A percentile compares a stretch with the other conserved stretches of the same genome.
Conservation (phyloP, 2,797 vertebrate species). For the Pagetopsis macropterus region DNA sequence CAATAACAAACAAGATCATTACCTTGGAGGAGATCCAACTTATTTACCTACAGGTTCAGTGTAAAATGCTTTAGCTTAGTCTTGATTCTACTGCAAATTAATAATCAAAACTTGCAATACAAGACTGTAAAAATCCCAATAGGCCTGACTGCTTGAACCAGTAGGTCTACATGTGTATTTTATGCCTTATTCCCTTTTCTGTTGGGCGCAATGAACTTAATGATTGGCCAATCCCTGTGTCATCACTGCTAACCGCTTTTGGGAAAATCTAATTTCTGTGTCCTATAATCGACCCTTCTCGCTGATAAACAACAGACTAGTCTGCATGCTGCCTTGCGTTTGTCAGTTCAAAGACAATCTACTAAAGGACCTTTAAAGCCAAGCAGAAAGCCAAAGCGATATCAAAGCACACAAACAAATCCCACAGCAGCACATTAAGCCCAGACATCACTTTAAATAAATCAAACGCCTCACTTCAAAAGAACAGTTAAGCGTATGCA, state of each 20-base stretch:
- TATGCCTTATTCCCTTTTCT: conserved; percentile 14
- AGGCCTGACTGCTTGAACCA: neutral
- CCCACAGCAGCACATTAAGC: conserved; percentile 79
- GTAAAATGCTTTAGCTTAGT: conserved; percentile 6
- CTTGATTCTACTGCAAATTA: neutral
- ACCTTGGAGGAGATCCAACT: no score
- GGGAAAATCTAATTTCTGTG: conserved; percentile 60
- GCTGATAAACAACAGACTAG: conserved; percentile 49
- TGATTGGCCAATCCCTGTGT: conserved; percentile 45
- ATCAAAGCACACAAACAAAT: conserved; percentile 83
- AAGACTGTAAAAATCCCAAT: neutral
- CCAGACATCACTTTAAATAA: conserved; percentile 80
- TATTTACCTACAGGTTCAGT: neutral
- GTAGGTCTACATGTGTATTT: neutral
- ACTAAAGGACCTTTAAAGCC: conserved; percentile 72
- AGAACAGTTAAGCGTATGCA: conserved; percentile 62
- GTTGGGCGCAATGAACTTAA: conserved; percentile 37
- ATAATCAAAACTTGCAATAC: neutral
- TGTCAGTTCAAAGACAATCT: conserved; percentile 77
- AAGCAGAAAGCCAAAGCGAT: conserved; percentile 71
- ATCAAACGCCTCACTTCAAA: conserved; percentile 81
- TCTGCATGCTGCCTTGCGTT: conserved; percentile 57
- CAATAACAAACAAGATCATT: no score
- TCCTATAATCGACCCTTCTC: conserved; percentile 51
- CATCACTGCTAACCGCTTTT: conserved; percentile 42